A percentile compares a stretch with the other conserved stretches of the same genome.
Evolutionary conservation across 1,140 invertebrate genomes (phyloP).

Genomic region (Lasioglossum albipes): DNA sequence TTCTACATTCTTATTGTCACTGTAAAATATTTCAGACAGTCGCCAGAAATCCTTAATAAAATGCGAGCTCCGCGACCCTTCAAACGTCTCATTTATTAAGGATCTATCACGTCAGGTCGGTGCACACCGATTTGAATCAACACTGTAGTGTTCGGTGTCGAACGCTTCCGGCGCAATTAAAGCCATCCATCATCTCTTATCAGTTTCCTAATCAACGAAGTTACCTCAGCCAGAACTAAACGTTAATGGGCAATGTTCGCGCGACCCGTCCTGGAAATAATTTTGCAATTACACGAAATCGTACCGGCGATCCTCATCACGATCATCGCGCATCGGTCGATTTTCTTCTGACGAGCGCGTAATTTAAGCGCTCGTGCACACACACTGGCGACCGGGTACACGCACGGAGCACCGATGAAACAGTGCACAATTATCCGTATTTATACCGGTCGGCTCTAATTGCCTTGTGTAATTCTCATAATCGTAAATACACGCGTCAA

Average conservation of each 20-base stretch:
- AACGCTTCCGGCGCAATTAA: not conserved
- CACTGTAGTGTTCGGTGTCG: too few species aligned
- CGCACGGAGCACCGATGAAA: not conserved
- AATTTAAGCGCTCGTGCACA: conserved; percentile 29
- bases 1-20: too few species aligned
- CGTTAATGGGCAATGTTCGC: conserved; percentile 6
- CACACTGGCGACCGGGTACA: not conserved
- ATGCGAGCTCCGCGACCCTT: too few species aligned
- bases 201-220: not conserved
- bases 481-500: conserved; percentile 72
- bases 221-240: conserved; percentile 1
- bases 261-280: conserved; percentile 12
- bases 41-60: too few species aligned
- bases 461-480: conserved; percentile 73
- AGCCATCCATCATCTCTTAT: not conserved
- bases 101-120: not conserved
- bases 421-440: conserved; percentile 51
- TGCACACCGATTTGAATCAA: not conserved
- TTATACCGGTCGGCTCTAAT: conserved; percentile 64
- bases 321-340: conserved; percentile 3
- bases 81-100: too few species aligned
- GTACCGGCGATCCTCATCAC: not conserved
- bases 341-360: conserved; percentile 14
- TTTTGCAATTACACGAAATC: conserved; percentile 8
- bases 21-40: too few species aligned